These are phyloP conservation scores for Pungitius pungitius DNA, from an alignment of 2,113 vertebrate species.

Conservation along the genomic window DNA sequence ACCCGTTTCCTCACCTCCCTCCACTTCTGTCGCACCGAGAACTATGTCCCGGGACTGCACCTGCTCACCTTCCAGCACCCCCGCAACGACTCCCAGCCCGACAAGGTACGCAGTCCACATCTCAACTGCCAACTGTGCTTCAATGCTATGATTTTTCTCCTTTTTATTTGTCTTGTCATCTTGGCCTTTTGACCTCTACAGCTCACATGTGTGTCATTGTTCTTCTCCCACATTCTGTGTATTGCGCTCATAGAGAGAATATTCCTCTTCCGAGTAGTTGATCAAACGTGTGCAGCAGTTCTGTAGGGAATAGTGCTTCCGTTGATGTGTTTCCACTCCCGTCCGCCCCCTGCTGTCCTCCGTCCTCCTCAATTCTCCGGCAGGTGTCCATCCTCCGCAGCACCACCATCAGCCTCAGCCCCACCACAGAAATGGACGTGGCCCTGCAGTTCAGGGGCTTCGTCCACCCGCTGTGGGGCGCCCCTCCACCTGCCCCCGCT, in stretches of 20 bases:
- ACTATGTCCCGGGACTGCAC: conserved; percentile 92
- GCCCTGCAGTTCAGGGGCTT: conserved; percentile 91
- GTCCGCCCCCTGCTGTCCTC: conserved; percentile 46
- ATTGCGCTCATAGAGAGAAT: conserved; percentile 29
- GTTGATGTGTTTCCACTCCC: conserved; percentile 69
- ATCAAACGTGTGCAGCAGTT: conserved; percentile 44
- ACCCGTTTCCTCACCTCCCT: conserved; percentile 90
- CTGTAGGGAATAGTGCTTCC: conserved; percentile 66
- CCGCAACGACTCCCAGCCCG: conserved; percentile 91
- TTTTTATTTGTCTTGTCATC: neutral
- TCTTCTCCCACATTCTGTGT: conserved; percentile 22
- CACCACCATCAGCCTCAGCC: conserved; percentile 87
- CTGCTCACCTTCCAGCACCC: conserved; percentile 94
- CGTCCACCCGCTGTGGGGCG: conserved; percentile 87
- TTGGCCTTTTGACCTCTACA: conserved; percentile 19
- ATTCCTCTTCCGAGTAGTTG: conserved; percentile 31
- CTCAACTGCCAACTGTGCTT: conserved; percentile 41
- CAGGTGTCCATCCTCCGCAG: conserved; percentile 90
- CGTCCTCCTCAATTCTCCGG: conserved; percentile 36
- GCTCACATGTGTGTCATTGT: conserved; percentile 1
- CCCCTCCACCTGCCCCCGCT: conserved; percentile 74
- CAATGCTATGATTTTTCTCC: neutral
- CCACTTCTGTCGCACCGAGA: conserved; percentile 88
- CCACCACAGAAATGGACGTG: conserved; percentile 89
- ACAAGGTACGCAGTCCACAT: conserved; percentile 85